Evolutionary conservation across 2,113 vertebrate genomes (phyloP), one percentile per base, ranked within the genome.

Genomic region (Lophius piscatorius): DNA sequence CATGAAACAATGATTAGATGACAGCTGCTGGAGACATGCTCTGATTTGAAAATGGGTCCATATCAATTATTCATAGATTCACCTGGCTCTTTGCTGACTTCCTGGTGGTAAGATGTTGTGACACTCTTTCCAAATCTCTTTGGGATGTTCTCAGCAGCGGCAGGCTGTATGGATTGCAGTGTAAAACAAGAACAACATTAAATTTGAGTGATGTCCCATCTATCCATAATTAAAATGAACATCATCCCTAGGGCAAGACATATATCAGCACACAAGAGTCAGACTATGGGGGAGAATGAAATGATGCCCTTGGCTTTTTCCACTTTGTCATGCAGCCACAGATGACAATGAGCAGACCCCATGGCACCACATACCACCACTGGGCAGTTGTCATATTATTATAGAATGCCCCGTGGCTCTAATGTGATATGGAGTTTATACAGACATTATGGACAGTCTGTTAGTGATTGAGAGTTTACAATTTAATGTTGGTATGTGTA

Each of bases 221-320:
- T 56, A 56, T 78, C 61, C 56, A 81, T 88, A 84, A 89, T 91
- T 86, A 87, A 88, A 78, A 75, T 20, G 39, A 80, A 79, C 73
- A 80, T 70, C 67, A 49, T 87, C 80, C 82, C 67, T 9, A 34
- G 63, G 68, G 80, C 64, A 47, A 42, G 54, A 73, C 79, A 76
- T 77, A 67, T 78, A 78, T 66, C 48, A 77, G 83, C 61, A 79
- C 72, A 72, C 74, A 80, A 59, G 64, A 71, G 76, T 83, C 70
- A 68, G 65, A 51, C 47, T 54, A 57, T 47, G 63, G 61, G 78
- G 60, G 74, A 63, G 66, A 65, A 70, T 83, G 61, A 78, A 84
- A 85, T 83, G 75, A 82, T 63, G 82, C 76, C 80, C 46, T 54
- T 50, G 76, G 82, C 82, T 80, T 58, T 74, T 74, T 65, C 58